Base-by-base conservation (phyloP, 2,888 invertebrate species). In the Dichetophora obliterata region DNA sequence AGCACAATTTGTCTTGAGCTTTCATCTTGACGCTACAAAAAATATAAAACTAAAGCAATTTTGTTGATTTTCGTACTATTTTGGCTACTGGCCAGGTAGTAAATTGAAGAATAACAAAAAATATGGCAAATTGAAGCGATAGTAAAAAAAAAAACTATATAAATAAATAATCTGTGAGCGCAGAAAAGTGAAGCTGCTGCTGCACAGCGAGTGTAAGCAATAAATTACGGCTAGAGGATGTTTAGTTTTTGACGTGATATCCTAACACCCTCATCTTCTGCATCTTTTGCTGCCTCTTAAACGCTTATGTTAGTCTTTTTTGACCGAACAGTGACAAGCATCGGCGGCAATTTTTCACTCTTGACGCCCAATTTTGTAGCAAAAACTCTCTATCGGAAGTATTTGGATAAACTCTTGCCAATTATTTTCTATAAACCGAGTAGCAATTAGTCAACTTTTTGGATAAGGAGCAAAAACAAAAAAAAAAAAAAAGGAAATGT, bases 31-130 rank as follows among this genome's bases (percentile, higher is more conserved):
- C 0, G 8, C 1, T 8, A 37, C 1, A 8, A 37, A 37, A 37
- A 50, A 27, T 14, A 22, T n/a, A 68, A 68, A 66, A 24, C 24
- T 50, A 50, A 27, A 50, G 16, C 68, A 68, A 68, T 68, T 50
- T 68, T 50, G 48, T 68, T 50, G 68, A 24, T 43, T 48, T 43
- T 50, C 37, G 27, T 24, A 27, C 16, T 3, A 8, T 68, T 24
- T 71, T 71, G 71, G 71, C 71, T 37, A 11, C 27, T n/a, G 43
- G 57, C 71, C 71, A 71, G 57, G 57, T 59, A 71, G 57, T 57
- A 43, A 59, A 71, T 71, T 57, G 34, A 71, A 57, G 57, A 71
- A 34, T 9, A 37, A 34, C 59, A 43, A 68, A 48, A 48, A 27
- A 31, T 24, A 59, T 16, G 11, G 43, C 59, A 59, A 59, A 24